phyloP scores from a whole-genome alignment of 2,797 vertebrate genomes.

The Leptatherina wallacei region DNA sequence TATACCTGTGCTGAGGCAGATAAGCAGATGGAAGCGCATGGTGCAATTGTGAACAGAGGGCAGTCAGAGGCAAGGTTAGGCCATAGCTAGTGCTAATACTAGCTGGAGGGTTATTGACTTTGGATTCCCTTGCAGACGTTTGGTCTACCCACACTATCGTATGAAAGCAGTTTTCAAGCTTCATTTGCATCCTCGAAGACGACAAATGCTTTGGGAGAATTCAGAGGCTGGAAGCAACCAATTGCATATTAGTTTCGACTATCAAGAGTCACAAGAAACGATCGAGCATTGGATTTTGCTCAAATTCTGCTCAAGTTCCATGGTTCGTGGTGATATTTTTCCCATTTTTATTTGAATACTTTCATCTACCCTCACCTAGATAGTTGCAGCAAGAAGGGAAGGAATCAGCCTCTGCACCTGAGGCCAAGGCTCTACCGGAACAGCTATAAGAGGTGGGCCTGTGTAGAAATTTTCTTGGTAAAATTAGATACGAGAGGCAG shows the following conservation, averaged over 20 bases:
- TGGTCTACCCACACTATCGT: slow-evolving; percentile 31
- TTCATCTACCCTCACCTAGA: neutral
- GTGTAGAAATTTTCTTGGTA: neutral
- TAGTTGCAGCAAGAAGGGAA: neutral
- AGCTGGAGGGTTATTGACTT: slow-evolving; percentile 41
- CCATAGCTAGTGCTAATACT: slow-evolving; percentile 30
- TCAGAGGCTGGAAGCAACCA: neutral
- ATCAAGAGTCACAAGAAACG: slow-evolving; percentile 6
- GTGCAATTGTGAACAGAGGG: slow-evolving; percentile 14
- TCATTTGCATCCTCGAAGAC: slow-evolving; percentile 14
- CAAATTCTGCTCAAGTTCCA: neutral
- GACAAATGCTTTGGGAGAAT: neutral
- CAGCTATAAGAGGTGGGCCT: neutral
- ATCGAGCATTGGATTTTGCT: slow-evolving; percentile 1
- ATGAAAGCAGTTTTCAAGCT: slow-evolving; percentile 24
- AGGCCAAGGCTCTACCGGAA: no score
- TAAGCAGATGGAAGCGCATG: slow-evolving; percentile 35
- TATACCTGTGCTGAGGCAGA: slow-evolving; percentile 46
- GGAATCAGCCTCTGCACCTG: no score
- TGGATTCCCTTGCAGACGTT: slow-evolving; percentile 28
- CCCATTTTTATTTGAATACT: neutral
- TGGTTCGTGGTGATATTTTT: neutral
- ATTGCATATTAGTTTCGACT: slow-evolving; percentile 1
- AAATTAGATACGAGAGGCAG: slow-evolving; percentile 3
- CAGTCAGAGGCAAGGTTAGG: slow-evolving; percentile 32